Base-by-base conservation (phyloP, 2,113 vertebrate genomes). In the Megaleporinus macrocephalus region DNA sequence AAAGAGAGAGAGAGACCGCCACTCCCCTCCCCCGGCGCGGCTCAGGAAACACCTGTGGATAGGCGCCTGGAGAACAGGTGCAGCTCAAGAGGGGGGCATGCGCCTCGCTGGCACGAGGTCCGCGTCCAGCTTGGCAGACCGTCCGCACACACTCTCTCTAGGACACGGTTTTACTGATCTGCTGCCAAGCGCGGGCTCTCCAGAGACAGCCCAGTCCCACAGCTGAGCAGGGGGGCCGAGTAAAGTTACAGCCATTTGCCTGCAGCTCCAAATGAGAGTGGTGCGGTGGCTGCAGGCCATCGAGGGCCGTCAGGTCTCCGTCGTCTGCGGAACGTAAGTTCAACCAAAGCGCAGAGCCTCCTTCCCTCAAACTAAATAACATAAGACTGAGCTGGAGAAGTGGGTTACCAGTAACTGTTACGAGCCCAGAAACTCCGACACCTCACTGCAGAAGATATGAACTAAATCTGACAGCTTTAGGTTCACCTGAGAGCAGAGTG, bases 161-260 rank as follows among this genome's bases (percentile, higher is more conserved):
- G 70, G 29, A 75, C 53, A 85, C 63, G 3, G 68, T 72, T 47
- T 55, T 53, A 82, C 62, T 77, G 77, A 87, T 62, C 72, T 14
- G 20, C 72, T 73, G 85, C 83, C 85, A 87, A 80, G 77, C 20
- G 1, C 76, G 14, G 53, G 30, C 36, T 82, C 76, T 81, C 85
- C 26, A 61, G 82, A 84, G 85, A 79, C 18, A 30, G 18, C 49
- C 12, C 12, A 15, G 79, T 47, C 75, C 66, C 76, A 63, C 72
- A 78, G 75, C 82, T 72, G 76, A 82, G 72, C 73, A 33, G 71
- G 27, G 47, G 49, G 68, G 82, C 61, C 11, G 73, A 55, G 73
- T 86, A 57, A 73, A 68, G 81, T 86, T 83, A 73, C 78, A 77
- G 53, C 68, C 68, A 13, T 62, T 79, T 75, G 65, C 76, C 47